These are phyloP conservation scores for Ptychoptera contaminata DNA, from an alignment of 2,888 invertebrate species.

Conservation along the genomic window DNA sequence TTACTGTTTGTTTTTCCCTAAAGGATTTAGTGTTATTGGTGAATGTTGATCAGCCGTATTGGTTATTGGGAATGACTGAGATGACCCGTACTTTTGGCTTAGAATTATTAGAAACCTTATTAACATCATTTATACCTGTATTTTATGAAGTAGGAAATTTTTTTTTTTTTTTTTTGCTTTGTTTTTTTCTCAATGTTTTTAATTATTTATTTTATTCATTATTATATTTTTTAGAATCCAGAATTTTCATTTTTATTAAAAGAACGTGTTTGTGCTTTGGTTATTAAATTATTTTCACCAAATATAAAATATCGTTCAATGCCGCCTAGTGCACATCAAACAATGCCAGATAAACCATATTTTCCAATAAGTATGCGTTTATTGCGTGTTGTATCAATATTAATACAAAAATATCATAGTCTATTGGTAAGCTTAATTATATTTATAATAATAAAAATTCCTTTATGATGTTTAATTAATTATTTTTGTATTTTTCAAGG, in stretches of 20 bases:
- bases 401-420: constrained; percentile 85
- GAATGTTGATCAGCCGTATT: constrained; percentile 90
- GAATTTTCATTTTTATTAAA: constrained; percentile 91
- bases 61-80: constrained; percentile 91
- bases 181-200: not conserved
- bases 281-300: constrained; percentile 96
- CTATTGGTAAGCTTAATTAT: constrained; percentile 49
- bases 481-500: constrained; percentile 34
- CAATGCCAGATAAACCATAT: constrained; percentile 74
- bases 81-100: constrained; percentile 95
- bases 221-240: constrained; percentile 51
- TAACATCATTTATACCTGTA: constrained; percentile 70
- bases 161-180: not conserved
- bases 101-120: constrained; percentile 84
- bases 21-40: constrained; percentile 92
- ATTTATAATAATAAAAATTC: constrained; percentile 4
- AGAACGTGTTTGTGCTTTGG: constrained; percentile 92
- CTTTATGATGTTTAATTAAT: constrained; percentile 6
- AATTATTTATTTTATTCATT: constrained; percentile 1
- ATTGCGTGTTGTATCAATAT: constrained; percentile 77
- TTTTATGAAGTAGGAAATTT: constrained; percentile 54
- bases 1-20: constrained; percentile 15
- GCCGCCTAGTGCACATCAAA: constrained; percentile 41
- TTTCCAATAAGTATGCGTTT: constrained; percentile 95
- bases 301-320: constrained; percentile 83